These are phyloP conservation scores for Triops longicaudatus DNA, from an alignment of 1,140 invertebrate genomes.

Conservation along the genomic window DNA sequence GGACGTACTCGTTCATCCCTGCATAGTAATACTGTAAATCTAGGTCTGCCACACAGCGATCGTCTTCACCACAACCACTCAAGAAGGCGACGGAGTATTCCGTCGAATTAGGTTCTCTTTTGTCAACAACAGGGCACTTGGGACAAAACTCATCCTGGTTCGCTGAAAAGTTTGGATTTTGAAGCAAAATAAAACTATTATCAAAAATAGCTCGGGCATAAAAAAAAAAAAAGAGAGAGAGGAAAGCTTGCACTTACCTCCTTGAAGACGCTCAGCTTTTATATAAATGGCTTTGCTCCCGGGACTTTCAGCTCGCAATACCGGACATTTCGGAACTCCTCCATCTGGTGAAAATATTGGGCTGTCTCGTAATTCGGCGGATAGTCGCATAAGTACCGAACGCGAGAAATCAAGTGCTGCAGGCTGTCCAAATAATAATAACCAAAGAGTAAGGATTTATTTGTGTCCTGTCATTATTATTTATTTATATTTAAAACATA, in stretches of 20 bases:
- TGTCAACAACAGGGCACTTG: slow-evolving; percentile 29
- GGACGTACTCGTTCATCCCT: slow-evolving; percentile 25
- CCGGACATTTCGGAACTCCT: background rate
- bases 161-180: background rate
- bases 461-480: background rate
- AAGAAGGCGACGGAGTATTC: slow-evolving; percentile 20
- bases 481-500: slow-evolving; percentile 6
- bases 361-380: background rate
- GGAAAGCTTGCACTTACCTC: background rate
- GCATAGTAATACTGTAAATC: slow-evolving; percentile 25
- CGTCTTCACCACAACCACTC: slow-evolving; percentile 30
- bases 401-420: background rate
- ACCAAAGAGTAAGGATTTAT: background rate
- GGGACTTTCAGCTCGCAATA: background rate
- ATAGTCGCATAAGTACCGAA: background rate
- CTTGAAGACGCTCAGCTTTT: slow-evolving; percentile 29
- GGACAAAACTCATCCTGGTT: slow-evolving; percentile 17
- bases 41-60: slow-evolving; percentile 29
- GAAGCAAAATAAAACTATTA: background rate
- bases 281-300: slow-evolving; percentile 32
- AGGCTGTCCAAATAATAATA: background rate
- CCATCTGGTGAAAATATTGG: background rate
- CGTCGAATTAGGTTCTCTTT: slow-evolving; percentile 19
- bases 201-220: background rate
- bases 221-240: background rate